Evolutionary conservation across 2,888 invertebrate species (phyloP).

Genomic region (Hydropsyche betteni): DNA sequence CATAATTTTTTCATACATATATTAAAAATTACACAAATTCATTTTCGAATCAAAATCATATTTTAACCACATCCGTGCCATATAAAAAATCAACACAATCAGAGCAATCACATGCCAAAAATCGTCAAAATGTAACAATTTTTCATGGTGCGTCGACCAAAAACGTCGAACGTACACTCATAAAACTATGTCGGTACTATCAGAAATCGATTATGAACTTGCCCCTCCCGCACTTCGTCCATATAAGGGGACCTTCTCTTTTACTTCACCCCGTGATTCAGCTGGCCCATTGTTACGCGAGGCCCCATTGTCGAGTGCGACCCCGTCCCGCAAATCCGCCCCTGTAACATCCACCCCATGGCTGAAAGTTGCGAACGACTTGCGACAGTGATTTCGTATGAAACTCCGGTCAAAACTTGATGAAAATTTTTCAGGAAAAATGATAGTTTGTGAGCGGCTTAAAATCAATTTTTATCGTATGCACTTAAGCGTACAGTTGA

Average conservation of each 20-base stretch:
- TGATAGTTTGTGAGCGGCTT: background rate
- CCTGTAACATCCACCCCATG: constrained; percentile 14
- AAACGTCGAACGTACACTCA: constrained; percentile 26
- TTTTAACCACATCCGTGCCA: too few relatives aligned
- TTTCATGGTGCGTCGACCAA: background rate
- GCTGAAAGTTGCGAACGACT: too few relatives aligned
- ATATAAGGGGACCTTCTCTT: constrained; percentile 50
- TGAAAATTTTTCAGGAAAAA: constrained; percentile 40
- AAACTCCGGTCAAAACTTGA: constrained; percentile 37
- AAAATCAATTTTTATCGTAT: too few relatives aligned
- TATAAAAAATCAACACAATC: too few relatives aligned
- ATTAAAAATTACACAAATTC: too few relatives aligned
- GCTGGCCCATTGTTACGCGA: constrained; percentile 49
- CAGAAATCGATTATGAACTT: constrained; percentile 52
- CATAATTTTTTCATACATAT: too few relatives aligned
- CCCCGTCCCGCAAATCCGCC: constrained; percentile 58
- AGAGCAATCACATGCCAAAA: too few relatives aligned
- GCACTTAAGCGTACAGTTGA: too few relatives aligned
- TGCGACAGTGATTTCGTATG: too few relatives aligned
- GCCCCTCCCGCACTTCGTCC: constrained; percentile 53
- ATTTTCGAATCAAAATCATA: too few relatives aligned
- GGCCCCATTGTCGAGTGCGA: constrained; percentile 58
- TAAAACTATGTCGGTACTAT: constrained; percentile 46
- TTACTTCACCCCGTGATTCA: constrained; percentile 52
- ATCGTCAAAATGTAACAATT: background rate